Evolutionary conservation across 2,797 vertebrate genomes (phyloP).

Genomic region (Parotocinclus haroldoi): DNA sequence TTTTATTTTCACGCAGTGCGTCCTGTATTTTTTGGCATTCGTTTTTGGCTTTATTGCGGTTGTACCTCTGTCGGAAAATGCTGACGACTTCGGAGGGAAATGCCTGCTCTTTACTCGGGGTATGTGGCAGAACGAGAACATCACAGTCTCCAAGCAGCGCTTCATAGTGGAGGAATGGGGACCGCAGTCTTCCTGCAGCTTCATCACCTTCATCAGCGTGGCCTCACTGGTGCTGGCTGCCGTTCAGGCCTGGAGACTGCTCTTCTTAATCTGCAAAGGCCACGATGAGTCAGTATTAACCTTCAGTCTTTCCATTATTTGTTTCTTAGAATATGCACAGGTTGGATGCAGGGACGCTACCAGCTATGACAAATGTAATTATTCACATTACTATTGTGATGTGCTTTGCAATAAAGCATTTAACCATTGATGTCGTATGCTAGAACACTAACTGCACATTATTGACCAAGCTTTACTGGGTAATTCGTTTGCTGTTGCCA

Average conservation of each 20-base stretch:
- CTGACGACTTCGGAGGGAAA: constrained; percentile 87
- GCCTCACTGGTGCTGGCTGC: constrained; percentile 89
- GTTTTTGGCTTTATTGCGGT: constrained; percentile 89
- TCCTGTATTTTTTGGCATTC: constrained; percentile 87
- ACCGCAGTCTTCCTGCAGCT: constrained; percentile 88
- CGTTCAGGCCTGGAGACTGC: constrained; percentile 89
- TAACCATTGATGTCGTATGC: too few relatives aligned
- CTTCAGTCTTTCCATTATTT: not conserved
- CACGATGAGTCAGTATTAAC: constrained; percentile 89
- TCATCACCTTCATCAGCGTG: constrained; percentile 86
- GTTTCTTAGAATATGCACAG: too few relatives aligned
- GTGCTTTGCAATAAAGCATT: too few relatives aligned
- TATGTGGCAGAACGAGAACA: constrained; percentile 97
- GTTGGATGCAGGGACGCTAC: too few relatives aligned
- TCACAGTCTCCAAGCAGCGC: constrained; percentile 88
- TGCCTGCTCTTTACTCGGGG: constrained; percentile 94
- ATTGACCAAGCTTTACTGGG: too few relatives aligned
- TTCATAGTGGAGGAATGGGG: constrained; percentile 98
- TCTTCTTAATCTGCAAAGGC: constrained; percentile 94
- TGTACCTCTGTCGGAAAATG: constrained; percentile 91
- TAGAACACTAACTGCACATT: too few relatives aligned
- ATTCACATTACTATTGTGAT: too few relatives aligned
- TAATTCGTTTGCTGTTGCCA: too few relatives aligned
- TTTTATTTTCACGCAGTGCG: constrained; percentile 88
- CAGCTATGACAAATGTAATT: too few relatives aligned